Evolutionary conservation across 1,140 invertebrate species (phyloP), one percentile per base, ranked within the genome.

Genomic region (Vanessa atalanta): DNA sequence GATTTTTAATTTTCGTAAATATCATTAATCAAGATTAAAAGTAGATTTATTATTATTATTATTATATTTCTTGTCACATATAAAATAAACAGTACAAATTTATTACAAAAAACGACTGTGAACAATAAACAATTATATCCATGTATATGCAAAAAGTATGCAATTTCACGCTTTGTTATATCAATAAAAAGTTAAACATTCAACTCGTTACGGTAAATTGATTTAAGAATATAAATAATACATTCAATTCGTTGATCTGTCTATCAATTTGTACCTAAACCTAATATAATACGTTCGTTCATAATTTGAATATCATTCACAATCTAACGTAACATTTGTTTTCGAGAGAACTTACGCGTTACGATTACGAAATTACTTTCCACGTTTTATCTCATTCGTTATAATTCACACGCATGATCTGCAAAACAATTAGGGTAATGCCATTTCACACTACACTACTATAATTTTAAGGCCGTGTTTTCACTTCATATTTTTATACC

Each of bases 371-470:
- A 70, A 67, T 67, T 43, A 71, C 73, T 70, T 75, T 71, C 73
- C 47, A 66, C 64, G 61, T 20, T 37, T 71, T 53, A 71, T 71
- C 73, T 71, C 51, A 47, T 37, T 11, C 23, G 26, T 47, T 70
- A 65, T 71, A 71, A 71, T 61, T 75, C 55, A 71, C 73, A 53
- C 65, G 70, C 77, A 79, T 82, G 65, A 76, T 72, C 69, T 71
- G 63, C 63, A 71, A 79, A 74, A 74, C 66, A 74, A 74, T 69
- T 50, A 69, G 66, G 61, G 20, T 65, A 74, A 65, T 53, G 66
- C 47, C 65, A 20, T 55, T 74, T 74, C 66, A 53, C 50, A 50
- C 72, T 67, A 64, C 47, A 47, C 57, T 69, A 31, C 20, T 69
- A 23, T 47, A 71, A 57, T 14, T 37, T 37, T 57, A 68, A 68